Conservation (phyloP, 2,113 vertebrate species). For the Pavo muticus region DNA sequence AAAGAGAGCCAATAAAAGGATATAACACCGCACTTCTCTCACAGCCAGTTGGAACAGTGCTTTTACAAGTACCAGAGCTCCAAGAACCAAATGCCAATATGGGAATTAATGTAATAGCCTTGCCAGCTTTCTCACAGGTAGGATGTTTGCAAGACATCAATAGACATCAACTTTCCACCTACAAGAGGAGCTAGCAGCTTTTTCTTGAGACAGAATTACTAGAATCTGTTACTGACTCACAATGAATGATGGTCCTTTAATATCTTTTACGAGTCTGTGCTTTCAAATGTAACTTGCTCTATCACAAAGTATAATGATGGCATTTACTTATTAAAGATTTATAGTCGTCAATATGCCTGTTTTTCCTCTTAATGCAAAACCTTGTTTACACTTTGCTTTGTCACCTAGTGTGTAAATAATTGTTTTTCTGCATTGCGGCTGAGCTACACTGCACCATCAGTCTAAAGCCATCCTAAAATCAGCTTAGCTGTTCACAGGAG, state of each 20-base stretch:
- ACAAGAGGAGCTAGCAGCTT: background rate
- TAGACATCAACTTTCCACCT: background rate
- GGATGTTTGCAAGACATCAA: background rate
- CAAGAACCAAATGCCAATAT: slow-evolving; percentile 78
- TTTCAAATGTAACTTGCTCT: background rate
- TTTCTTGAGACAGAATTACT: background rate
- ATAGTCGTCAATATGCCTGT: background rate
- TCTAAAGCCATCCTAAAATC: slow-evolving; percentile 25
- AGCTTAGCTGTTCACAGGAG: slow-evolving; percentile 16
- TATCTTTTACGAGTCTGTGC: background rate
- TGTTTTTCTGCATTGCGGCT: slow-evolving; percentile 12
- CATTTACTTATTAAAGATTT: background rate
- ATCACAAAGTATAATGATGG: background rate
- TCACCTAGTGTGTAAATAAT: background rate
- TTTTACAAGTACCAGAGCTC: slow-evolving; percentile 90
- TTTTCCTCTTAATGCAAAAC: background rate
- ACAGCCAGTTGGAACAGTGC: slow-evolving; percentile 81
- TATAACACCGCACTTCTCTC: slow-evolving; percentile 62
- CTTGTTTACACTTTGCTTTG: background rate
- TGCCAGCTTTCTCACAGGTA: slow-evolving; percentile 96
- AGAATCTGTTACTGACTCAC: background rate
- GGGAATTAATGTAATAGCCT: slow-evolving; percentile 89
- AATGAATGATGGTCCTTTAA: background rate
- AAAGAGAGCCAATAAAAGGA: slow-evolving; percentile 76
- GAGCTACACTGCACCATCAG: background rate